phyloP scores from a whole-genome alignment of 2,113 vertebrate species.

The Hymenochirus boettgeri region DNA sequence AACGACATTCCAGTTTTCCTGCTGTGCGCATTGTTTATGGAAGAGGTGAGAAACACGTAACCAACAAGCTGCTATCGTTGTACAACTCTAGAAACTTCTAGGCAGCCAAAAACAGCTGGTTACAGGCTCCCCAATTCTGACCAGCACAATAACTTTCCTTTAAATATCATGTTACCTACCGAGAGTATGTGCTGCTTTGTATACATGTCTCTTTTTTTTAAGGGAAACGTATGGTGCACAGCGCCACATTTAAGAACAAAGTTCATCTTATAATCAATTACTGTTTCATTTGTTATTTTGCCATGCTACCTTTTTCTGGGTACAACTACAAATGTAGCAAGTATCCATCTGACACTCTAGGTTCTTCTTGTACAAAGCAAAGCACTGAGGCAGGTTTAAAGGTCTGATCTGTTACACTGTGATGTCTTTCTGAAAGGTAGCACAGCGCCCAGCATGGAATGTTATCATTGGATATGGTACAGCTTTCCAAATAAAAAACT shows the following conservation, averaged over 20 bases:
- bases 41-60: neutral
- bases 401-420: conserved; percentile 49
- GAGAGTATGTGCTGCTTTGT: neutral
- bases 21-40: neutral
- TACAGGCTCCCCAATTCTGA: neutral
- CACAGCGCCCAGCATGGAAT: conserved; percentile 50
- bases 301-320: conserved; percentile 35
- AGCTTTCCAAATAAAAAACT: conserved; percentile 56
- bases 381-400: conserved; percentile 47
- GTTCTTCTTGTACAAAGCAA: conserved; percentile 50
- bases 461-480: conserved; percentile 65
- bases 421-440: conserved; percentile 61
- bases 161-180: neutral
- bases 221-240: conserved; percentile 19
- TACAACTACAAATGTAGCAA: conserved; percentile 44
- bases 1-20: neutral
- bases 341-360: conserved; percentile 46
- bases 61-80: neutral
- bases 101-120: neutral
- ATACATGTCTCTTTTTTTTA: neutral
- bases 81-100: neutral
- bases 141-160: neutral
- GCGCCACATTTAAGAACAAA: conserved; percentile 36
- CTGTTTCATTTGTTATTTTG: conserved; percentile 35
- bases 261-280: conserved; percentile 41